Evolutionary conservation across 1,140 invertebrate species (phyloP).

Genomic region (Yoshiicerus persimilis): DNA sequence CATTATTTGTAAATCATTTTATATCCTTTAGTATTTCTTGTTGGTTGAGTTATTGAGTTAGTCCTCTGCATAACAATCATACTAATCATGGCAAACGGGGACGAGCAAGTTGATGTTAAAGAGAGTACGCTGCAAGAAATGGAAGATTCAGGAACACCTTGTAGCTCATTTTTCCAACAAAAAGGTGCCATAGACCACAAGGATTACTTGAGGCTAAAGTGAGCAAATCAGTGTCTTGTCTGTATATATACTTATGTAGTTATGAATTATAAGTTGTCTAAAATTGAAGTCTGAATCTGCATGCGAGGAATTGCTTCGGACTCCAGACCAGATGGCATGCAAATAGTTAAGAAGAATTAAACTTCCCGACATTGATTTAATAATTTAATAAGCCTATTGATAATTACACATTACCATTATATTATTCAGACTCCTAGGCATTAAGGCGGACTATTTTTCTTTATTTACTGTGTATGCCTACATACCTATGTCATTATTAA

Average conservation of each 20-base stretch:
- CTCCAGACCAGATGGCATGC: neutral
- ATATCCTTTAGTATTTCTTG: neutral
- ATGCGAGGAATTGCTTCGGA: neutral
- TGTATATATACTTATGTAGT: neutral
- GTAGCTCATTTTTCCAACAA: neutral
- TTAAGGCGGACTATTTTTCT: neutral
- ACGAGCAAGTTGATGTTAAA: neutral
- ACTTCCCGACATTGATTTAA: neutral
- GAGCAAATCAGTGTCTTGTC: neutral
- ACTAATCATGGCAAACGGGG: neutral
- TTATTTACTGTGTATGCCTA: neutral
- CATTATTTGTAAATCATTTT: constrained; percentile 13
- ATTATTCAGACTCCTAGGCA: neutral
- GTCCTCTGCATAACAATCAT: neutral
- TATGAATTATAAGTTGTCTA: neutral
- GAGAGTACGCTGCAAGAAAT: neutral
- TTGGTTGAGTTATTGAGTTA: neutral
- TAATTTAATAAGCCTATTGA: neutral
- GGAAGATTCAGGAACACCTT: neutral
- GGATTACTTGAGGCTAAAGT: neutral
- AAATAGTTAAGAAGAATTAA: neutral
- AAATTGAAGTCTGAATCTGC: too few species aligned
- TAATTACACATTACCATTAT: neutral
- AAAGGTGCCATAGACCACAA: neutral
- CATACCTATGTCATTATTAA: too few species aligned